Evolutionary conservation across 2,113 vertebrate species (phyloP), one percentile per base, ranked within the genome.

Genomic region (Odobenus rosmarus): DNA sequence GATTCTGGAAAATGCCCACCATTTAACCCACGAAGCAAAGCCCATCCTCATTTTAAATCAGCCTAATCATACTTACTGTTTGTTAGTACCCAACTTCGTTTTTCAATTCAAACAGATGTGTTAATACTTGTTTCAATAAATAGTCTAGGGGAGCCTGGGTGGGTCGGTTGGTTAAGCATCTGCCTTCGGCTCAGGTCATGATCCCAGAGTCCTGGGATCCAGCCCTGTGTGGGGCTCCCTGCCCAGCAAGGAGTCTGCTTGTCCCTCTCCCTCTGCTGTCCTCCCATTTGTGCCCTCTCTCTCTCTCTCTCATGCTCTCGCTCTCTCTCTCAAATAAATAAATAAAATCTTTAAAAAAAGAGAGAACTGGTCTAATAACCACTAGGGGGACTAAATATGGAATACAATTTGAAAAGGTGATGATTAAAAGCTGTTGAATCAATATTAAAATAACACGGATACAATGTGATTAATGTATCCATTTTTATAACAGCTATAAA

Each of bases 401-500:
- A 76, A 62, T 0, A 85, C 19, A 76, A 49, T 76, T 93, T 53
- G 26, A 64, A 53, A 93, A 93, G 61, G 9, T 15, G 9, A 76
- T 93, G 55, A 85, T 39, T 93, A 64, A 53, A 77, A 85, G 42
- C 42, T 23, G 12, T 85, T 18, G 51, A 84, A 36, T 76, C n/a
- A 23, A 53, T 62, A 71, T 79, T 69, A 79, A 79, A 91, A 79
- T 71, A 53, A 95, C 76, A 49, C 13, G 57, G 15, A 46, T 57
- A 88, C 24, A 51, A 61, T 59, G 28, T 42, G 62, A 95, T 77
- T 80, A 87, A 85, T 5, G 51, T 61, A 59, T n/a, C 26, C 13
- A 83, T 77, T 93, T 53, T 88, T 83, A 69, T 76, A 83, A 76
- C 31, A 96, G 77, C 36, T 84, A 39, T 77, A 88, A 96, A 88